A percentile compares a stretch with the other conserved stretches of the same genome.
phyloP scores from a whole-genome alignment of 2,888 invertebrate species.

The Agrochola circellaris region DNA sequence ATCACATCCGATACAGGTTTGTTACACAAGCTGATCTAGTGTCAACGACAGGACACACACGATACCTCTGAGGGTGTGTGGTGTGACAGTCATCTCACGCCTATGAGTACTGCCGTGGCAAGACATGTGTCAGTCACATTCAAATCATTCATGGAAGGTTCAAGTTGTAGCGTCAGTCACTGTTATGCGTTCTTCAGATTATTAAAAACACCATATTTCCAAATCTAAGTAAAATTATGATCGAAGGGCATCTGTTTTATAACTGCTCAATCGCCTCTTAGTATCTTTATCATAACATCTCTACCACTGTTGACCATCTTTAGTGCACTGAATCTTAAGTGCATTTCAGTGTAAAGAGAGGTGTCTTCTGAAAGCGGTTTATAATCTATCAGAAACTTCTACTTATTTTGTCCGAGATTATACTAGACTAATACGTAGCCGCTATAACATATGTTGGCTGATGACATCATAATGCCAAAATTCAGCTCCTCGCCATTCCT shows the following conservation, averaged over 20 bases:
- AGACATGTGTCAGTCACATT: conserved; percentile 2
- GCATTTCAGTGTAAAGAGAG: background rate
- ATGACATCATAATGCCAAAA: conserved; percentile 47
- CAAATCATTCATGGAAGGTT: background rate
- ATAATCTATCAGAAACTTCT: background rate
- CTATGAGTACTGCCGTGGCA: conserved; percentile 20
- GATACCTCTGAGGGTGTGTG: conserved; percentile 26
- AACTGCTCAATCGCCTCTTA: background rate
- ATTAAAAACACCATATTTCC: background rate
- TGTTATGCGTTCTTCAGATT: background rate
- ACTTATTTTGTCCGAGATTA: background rate
- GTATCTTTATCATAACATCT: background rate
- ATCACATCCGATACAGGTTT: conserved; percentile 31
- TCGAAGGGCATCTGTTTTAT: background rate
- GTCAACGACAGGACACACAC: conserved; percentile 48
- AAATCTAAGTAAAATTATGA: conserved; percentile 3
- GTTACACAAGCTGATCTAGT: conserved; percentile 42
- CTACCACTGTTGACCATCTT: background rate
- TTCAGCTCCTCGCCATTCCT: conserved; percentile 13
- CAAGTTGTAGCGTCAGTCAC: background rate
- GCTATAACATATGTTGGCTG: conserved; percentile 32
- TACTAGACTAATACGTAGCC: conserved; percentile 5
- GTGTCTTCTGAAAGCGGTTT: background rate
- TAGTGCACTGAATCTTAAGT: background rate
- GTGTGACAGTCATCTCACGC: conserved; percentile 11